Evolutionary conservation across 2,888 invertebrate genomes (phyloP).

Genomic region (Chrysolina americana): DNA sequence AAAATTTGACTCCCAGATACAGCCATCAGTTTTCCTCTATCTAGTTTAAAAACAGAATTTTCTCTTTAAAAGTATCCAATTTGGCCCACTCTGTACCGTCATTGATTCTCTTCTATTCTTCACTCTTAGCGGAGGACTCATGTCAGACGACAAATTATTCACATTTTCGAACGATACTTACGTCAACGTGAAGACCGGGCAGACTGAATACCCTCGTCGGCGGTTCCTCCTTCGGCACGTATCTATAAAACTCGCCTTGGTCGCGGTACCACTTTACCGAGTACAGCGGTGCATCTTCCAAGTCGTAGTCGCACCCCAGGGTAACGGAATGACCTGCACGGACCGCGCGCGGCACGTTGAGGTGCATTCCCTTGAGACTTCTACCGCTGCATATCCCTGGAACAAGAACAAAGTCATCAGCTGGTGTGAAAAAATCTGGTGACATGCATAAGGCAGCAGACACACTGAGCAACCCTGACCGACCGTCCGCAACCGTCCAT

Average conservation of each 20-base stretch:
- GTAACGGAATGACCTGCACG: conserved; percentile 68
- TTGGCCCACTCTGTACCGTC: too few relatives aligned
- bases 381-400: conserved; percentile 64
- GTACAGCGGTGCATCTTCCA: conserved; percentile 76
- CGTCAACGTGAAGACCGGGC: conserved; percentile 81
- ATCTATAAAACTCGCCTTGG: conserved; percentile 83
- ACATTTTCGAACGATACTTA: conserved; percentile 69
- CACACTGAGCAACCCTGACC: too few relatives aligned
- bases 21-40: too few relatives aligned
- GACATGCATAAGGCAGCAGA: too few relatives aligned
- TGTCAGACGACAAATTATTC: too few relatives aligned
- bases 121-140: too few relatives aligned
- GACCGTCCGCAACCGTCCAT: too few relatives aligned
- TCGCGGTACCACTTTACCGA: conserved; percentile 85
- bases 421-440: background rate
- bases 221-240: conserved; percentile 80
- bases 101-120: too few relatives aligned
- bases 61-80: too few relatives aligned
- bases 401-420: conserved; percentile 49
- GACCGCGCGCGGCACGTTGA: conserved; percentile 67
- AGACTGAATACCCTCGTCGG: conserved; percentile 79
- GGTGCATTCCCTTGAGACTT: conserved; percentile 64
- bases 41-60: too few relatives aligned
- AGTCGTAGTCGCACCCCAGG: conserved; percentile 67
- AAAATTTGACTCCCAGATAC: too few relatives aligned